A percentile compares a stretch with the other conserved stretches of the same genome.
These are phyloP conservation scores for Notechis scutatus DNA, from an alignment of 2,113 vertebrate genomes.

Conservation along the genomic window DNA sequence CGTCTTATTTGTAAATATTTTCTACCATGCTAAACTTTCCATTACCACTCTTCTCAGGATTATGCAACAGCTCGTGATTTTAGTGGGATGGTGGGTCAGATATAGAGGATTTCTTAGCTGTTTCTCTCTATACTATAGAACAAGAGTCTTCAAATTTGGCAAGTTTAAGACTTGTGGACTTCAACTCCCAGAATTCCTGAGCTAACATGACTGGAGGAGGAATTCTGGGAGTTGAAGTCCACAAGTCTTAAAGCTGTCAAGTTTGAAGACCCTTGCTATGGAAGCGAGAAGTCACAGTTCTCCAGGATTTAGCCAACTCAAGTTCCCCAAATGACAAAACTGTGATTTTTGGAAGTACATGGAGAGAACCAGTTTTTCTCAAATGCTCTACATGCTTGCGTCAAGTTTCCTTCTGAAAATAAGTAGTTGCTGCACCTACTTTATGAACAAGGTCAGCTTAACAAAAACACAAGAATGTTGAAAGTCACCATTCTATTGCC, in stretches of 20 bases:
- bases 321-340: not conserved
- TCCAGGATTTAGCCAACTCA: not conserved
- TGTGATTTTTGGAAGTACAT: not conserved
- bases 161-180: no score
- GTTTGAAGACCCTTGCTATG: no score
- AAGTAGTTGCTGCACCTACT: not conserved
- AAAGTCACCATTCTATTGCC: not conserved
- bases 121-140: not conserved
- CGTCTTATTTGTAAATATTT: not conserved
- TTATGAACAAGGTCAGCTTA: not conserved
- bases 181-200: no score
- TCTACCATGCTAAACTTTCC: not conserved
- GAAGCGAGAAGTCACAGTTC: not conserved
- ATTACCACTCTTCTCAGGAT: not conserved
- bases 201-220: no score
- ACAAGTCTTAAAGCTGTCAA: no score
- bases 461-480: not conserved
- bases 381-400: not conserved
- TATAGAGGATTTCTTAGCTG: not conserved
- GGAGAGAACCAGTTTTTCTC: not conserved
- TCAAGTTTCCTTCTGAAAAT: not conserved
- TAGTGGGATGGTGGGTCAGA: not conserved
- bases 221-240: no score
- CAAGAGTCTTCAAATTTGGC: no score
- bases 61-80: not conserved